phyloP scores from a whole-genome alignment of 2,113 vertebrate species.

The Stictonetta naevosa region DNA sequence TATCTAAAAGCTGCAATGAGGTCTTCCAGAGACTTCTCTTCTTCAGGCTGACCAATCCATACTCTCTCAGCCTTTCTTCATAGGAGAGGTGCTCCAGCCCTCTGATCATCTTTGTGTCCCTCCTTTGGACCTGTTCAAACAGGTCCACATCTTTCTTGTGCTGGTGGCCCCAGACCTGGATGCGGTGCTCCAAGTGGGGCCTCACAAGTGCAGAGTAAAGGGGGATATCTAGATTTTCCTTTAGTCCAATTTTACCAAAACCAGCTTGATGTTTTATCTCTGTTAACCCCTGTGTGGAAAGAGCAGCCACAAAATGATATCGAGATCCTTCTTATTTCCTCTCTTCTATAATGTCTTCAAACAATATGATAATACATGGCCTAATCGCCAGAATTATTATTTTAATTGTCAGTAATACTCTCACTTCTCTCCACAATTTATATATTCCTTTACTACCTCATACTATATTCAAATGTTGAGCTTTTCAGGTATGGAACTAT shows the following conservation, averaged over 20 bases:
- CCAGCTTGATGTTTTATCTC: background rate
- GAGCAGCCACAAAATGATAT: background rate
- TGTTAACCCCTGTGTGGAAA: background rate
- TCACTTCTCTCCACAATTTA: background rate
- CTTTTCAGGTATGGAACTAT: background rate
- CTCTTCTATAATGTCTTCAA: background rate
- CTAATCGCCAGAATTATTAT: background rate
- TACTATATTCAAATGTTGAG: background rate
- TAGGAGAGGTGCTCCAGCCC: no score
- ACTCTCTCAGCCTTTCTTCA: no score
- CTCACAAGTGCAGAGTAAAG: no score
- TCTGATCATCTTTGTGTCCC: no score
- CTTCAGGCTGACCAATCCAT: no score
- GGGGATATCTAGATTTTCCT: background rate
- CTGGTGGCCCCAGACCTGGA: no score
- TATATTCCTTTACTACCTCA: background rate
- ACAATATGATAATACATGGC: background rate
- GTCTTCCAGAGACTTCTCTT: no score
- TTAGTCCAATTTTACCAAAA: background rate
- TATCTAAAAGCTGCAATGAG: no score
- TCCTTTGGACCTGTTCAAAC: no score
- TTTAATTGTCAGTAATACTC: background rate
- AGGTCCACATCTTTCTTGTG: no score
- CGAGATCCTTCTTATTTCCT: background rate
- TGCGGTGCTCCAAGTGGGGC: no score